A percentile compares a stretch with the other conserved stretches of the same genome.
phyloP scores from a whole-genome alignment of 2,113 vertebrate species.

The Ascaphus truei region DNA sequence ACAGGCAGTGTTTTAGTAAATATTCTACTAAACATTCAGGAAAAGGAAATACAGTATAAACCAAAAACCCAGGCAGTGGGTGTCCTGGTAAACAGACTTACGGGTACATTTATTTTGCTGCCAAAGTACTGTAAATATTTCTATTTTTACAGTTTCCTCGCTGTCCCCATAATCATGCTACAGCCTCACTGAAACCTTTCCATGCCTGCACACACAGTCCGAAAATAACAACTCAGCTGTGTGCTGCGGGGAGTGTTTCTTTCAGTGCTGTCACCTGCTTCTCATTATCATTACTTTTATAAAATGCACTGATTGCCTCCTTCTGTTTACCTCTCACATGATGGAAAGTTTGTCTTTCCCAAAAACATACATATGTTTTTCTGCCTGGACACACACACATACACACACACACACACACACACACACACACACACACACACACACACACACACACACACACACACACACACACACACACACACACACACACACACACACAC shows the following conservation, averaged over 20 bases:
- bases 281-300: neutral
- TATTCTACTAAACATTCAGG: neutral
- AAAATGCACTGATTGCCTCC: neutral
- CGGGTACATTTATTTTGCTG: neutral
- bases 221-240: neutral
- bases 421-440: too few species aligned
- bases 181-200: neutral
- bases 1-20: too few species aligned
- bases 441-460: too few species aligned
- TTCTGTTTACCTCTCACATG: neutral
- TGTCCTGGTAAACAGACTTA: neutral
- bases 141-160: neutral
- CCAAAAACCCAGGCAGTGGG: neutral
- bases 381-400: neutral
- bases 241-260: neutral
- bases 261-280: neutral
- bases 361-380: slow-evolving; percentile 12
- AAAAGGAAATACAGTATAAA: neutral
- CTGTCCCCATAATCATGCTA: neutral
- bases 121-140: neutral
- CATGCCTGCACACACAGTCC: neutral
- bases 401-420: too few species aligned
- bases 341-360: neutral
- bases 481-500: too few species aligned
- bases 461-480: too few species aligned